Percentiles rank a stretch among this genome's conserved stretches.
phyloP scores from a whole-genome alignment of 1,140 invertebrate genomes.

The Formica exsecta region DNA sequence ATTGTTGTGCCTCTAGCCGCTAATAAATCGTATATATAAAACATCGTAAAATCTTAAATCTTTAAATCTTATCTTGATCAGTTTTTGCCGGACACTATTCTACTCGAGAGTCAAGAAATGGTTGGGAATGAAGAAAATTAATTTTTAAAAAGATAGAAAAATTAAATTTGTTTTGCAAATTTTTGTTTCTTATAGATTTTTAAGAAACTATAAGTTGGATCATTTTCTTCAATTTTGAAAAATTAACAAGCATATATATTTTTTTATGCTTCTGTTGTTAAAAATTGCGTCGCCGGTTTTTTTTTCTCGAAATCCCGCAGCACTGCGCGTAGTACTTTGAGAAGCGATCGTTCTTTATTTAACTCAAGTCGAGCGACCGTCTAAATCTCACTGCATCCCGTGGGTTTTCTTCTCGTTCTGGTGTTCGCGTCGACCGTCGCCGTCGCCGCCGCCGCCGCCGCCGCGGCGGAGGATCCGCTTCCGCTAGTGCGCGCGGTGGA shows the following conservation, averaged over 20 bases:
- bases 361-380: constrained; percentile 32
- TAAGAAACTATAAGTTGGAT: neutral
- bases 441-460: neutral
- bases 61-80: no score
- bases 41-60: no score
- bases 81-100: no score
- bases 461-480: constrained; percentile 53
- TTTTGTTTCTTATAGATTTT: neutral
- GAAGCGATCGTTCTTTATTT: constrained; percentile 65
- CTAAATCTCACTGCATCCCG: constrained; percentile 63
- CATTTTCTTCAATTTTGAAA: neutral
- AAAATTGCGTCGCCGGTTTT: neutral
- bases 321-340: neutral
- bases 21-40: neutral
- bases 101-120: no score
- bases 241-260: neutral
- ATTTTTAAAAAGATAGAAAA: no score
- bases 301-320: neutral
- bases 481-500: constrained; percentile 34
- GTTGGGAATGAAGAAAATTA: no score
- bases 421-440: constrained; percentile 43
- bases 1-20: no score
- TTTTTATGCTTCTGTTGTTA: neutral
- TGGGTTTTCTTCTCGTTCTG: constrained; percentile 45
- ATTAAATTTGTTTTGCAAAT: no score